Percentiles rank a stretch among this genome's conserved stretches.
phyloP scores from a whole-genome alignment of 1,140 invertebrate genomes.

The Microvelia longipes region DNA sequence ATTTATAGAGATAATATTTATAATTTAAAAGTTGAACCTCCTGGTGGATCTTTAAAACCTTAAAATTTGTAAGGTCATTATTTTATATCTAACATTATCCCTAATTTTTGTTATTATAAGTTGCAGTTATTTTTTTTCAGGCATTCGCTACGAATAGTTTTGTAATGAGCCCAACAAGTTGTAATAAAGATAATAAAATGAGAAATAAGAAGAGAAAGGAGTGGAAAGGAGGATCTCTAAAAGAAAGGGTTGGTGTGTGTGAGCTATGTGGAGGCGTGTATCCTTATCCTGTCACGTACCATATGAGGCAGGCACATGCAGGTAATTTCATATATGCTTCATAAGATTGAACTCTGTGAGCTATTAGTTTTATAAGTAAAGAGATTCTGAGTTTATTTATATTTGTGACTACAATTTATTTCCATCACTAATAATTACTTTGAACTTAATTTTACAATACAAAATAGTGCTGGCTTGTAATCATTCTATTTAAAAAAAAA shows the following conservation, averaged over 20 bases:
- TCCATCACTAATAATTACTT: too few species aligned
- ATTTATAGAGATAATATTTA: background rate
- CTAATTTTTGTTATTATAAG: background rate
- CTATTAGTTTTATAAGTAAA: too few species aligned
- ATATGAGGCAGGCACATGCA: slow-evolving; percentile 69
- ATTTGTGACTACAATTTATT: background rate
- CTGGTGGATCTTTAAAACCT: background rate
- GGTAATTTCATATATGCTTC: too few species aligned
- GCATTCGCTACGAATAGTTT: slow-evolving; percentile 27
- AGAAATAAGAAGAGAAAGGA: slow-evolving; percentile 43
- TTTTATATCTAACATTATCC: slow-evolving; percentile 36
- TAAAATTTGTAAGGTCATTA: background rate
- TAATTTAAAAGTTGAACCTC: background rate
- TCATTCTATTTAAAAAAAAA: too few species aligned
- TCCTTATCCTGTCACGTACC: slow-evolving; percentile 71
- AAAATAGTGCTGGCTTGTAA: too few species aligned
- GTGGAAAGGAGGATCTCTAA: slow-evolving; percentile 28
- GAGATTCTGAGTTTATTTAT: background rate
- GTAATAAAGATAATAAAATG: slow-evolving; percentile 12
- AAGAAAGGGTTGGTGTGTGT: slow-evolving; percentile 48
- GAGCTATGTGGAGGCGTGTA: slow-evolving; percentile 69
- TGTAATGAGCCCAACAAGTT: slow-evolving; percentile 29
- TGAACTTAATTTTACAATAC: too few species aligned
- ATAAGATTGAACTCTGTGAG: too few species aligned
- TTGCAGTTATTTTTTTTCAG: slow-evolving; percentile 9